Conservation (phyloP, 2,113 vertebrate genomes). For the Eptesicus fuscus region DNA sequence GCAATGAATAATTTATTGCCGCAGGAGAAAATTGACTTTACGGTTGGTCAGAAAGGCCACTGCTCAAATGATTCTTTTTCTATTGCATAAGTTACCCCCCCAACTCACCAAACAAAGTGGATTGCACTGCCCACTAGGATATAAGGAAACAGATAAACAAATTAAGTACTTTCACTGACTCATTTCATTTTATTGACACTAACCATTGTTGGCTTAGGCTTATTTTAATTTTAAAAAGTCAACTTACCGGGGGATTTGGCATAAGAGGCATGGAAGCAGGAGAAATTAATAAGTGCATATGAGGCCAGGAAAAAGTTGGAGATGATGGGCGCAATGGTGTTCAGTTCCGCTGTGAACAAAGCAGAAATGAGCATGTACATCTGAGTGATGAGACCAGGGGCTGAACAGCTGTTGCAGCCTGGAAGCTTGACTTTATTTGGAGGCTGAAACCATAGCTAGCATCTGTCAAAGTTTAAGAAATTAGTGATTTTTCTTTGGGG, state of each 20-base stretch:
- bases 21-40: slow-evolving; percentile 78
- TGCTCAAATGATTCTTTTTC: slow-evolving; percentile 75
- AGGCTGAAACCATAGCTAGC: slow-evolving; percentile 44
- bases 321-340: slow-evolving; percentile 96
- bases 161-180: slow-evolving; percentile 27
- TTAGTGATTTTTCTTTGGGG: slow-evolving; percentile 45
- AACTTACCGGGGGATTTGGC: slow-evolving; percentile 98
- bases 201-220: slow-evolving; percentile 22
- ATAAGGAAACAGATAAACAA: slow-evolving; percentile 26
- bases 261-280: slow-evolving; percentile 97
- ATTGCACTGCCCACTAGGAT: slow-evolving; percentile 42
- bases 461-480: slow-evolving; percentile 60
- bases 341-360: slow-evolving; percentile 89
- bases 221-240: slow-evolving; percentile 49
- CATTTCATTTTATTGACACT: slow-evolving; percentile 35
- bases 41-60: slow-evolving; percentile 69
- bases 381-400: neutral
- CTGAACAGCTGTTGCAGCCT: slow-evolving; percentile 3
- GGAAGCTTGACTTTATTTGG: slow-evolving; percentile 32
- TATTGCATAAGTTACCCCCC: slow-evolving; percentile 54
- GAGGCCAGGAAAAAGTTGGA: slow-evolving; percentile 99
- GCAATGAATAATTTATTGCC: slow-evolving; percentile 79
- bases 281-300: slow-evolving; percentile 98
- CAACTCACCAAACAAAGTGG: slow-evolving; percentile 62
- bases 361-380: neutral